Percentiles rank a stretch among this genome's conserved stretches.
Evolutionary conservation across 2,888 invertebrate genomes (phyloP).

Genomic region (Tricholauxania praeusta): DNA sequence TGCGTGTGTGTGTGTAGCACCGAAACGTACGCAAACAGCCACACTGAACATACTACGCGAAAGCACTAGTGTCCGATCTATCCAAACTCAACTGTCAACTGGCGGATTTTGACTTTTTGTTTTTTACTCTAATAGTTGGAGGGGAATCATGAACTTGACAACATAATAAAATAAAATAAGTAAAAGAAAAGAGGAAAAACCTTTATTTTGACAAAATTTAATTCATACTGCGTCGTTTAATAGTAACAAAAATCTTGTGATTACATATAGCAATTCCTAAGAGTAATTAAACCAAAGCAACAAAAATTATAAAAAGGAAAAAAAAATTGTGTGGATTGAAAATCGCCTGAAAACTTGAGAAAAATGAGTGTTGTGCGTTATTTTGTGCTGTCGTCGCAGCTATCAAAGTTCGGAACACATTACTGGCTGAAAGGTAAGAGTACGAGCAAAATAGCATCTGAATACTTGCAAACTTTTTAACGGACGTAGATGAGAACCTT

Average conservation of each 20-base stretch:
- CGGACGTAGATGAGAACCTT: background rate
- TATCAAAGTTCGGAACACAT: conserved; percentile 57
- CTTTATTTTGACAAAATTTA: conserved; percentile 39
- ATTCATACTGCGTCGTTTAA: conserved; percentile 44
- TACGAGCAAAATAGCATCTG: background rate
- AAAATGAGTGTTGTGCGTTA: conserved; percentile 62
- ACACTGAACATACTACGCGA: conserved; percentile 34
- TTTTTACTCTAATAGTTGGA: conserved; percentile 4
- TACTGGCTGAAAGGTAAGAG: conserved; percentile 61
- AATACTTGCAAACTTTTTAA: no score
- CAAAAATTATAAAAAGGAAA: conserved; percentile 27
- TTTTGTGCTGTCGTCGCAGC: conserved; percentile 58
- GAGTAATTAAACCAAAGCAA: conserved; percentile 18
- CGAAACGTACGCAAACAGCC: background rate
- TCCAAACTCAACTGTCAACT: conserved; percentile 33
- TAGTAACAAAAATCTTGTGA: conserved; percentile 41
- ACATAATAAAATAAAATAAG: conserved; percentile 40
- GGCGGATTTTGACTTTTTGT: conserved; percentile 30
- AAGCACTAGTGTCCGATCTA: background rate
- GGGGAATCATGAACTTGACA: conserved; percentile 42
- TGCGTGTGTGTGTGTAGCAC: background rate
- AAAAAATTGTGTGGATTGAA: conserved; percentile 27
- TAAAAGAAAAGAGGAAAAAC: conserved; percentile 39
- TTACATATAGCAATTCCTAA: conserved; percentile 34
- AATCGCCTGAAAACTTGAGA: conserved; percentile 19